phyloP scores from a whole-genome alignment of 1,140 invertebrate genomes.

The Orchestia grillus region DNA sequence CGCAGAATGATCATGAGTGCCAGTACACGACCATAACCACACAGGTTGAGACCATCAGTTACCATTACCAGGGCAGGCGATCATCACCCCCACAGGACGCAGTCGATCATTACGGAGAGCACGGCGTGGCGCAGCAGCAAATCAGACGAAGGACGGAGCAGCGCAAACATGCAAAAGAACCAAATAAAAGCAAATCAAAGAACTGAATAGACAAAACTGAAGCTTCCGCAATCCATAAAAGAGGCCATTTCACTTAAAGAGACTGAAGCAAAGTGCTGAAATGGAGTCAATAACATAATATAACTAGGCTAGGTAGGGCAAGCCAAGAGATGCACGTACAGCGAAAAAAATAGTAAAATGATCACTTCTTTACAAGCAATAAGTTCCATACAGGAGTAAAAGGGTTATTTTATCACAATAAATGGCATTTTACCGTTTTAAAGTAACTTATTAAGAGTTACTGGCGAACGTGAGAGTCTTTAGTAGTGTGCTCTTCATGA shows the following conservation, averaged over 20 bases:
- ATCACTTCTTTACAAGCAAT: conserved; percentile 60
- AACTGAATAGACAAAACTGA: not conserved
- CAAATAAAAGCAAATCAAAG: not conserved
- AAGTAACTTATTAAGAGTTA: not conserved
- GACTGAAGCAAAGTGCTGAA: not conserved
- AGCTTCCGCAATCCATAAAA: not conserved
- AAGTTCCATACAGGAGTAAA: not conserved
- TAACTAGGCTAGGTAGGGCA: not conserved
- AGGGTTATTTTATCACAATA: not conserved
- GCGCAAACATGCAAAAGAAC: not conserved
- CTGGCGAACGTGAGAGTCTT: not conserved
- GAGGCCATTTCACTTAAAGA: not conserved
- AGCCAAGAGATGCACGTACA: not conserved
- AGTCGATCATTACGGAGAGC: not conserved
- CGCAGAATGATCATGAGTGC: not conserved
- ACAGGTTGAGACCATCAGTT: too few species aligned
- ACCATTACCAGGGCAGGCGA: not conserved
- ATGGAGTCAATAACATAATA: not conserved
- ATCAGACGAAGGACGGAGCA: not conserved
- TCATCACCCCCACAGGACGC: not conserved
- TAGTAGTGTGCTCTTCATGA: not conserved
- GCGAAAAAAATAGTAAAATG: not conserved
- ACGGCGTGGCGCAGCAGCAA: not conserved
- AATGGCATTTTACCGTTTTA: not conserved
- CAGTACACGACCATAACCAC: not conserved